Conservation (phyloP, 1,140 invertebrate genomes). For the Belonocnema kinseyi region DNA sequence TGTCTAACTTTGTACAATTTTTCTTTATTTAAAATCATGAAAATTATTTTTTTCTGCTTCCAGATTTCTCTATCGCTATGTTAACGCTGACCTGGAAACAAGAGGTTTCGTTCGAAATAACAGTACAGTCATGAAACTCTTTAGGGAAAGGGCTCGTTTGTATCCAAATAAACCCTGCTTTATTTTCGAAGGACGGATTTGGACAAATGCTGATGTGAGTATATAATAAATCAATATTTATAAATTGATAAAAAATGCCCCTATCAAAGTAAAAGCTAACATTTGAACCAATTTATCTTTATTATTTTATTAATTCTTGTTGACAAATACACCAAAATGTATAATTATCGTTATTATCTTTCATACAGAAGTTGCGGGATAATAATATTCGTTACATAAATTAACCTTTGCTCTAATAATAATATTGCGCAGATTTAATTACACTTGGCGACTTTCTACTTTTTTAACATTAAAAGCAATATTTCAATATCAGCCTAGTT, state of each 20-base stretch:
- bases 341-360: too few relatives aligned
- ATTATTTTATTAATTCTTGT: too few relatives aligned
- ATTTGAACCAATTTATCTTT: too few relatives aligned
- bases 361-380: too few relatives aligned
- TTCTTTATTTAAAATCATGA: background rate
- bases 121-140: slow-evolving; percentile 78
- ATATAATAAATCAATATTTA: background rate
- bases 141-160: slow-evolving; percentile 74
- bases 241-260: too few relatives aligned
- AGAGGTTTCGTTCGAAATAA: slow-evolving; percentile 77
- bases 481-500: background rate
- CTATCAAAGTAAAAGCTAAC: too few relatives aligned
- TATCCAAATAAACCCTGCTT: slow-evolving; percentile 81
- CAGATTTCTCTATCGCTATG: slow-evolving; percentile 79
- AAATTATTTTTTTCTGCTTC: slow-evolving; percentile 39
- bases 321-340: too few relatives aligned
- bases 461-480: background rate
- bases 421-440: too few relatives aligned
- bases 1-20: background rate
- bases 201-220: slow-evolving; percentile 83
- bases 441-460: too few relatives aligned
- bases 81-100: slow-evolving; percentile 73
- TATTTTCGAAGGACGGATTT: slow-evolving; percentile 81
- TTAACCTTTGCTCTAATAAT: too few relatives aligned
- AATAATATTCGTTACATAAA: too few relatives aligned